Evolutionary conservation across 2,797 vertebrate genomes (phyloP).

Genomic region (Gephyroberyx darwinii): DNA sequence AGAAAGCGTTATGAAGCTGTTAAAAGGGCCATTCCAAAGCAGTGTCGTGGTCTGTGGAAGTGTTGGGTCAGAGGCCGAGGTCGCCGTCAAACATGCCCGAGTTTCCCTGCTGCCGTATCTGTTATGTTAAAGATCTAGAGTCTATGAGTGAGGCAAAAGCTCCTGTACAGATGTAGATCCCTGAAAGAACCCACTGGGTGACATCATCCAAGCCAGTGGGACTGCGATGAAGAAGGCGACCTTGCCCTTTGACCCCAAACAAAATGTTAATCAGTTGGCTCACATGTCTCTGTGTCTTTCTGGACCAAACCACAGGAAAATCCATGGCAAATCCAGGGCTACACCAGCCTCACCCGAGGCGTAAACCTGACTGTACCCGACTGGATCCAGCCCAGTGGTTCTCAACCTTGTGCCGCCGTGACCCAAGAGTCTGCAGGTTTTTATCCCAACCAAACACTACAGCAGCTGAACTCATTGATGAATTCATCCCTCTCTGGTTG

Average conservation of each 20-base stretch:
- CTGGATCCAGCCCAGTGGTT: background rate
- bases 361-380: background rate
- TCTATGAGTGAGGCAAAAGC: too few species aligned
- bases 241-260: conserved; percentile 63
- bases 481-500: too few species aligned
- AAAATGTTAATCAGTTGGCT: conserved; percentile 40
- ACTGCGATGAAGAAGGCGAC: conserved; percentile 41
- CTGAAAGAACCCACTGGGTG: background rate
- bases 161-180: too few species aligned
- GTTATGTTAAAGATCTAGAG: background rate
- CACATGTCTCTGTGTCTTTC: conserved; percentile 70
- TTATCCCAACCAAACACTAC: background rate
- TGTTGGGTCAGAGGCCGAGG: conserved; percentile 52
- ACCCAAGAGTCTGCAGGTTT: too few species aligned
- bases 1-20: conserved; percentile 38
- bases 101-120: background rate
- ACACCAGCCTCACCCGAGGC: background rate
- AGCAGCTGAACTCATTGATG: background rate
- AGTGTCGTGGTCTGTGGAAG: conserved; percentile 69
- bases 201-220: background rate
- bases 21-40: conserved; percentile 67
- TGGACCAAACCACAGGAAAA: conserved; percentile 2
- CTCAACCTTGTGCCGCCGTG: background rate
- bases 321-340: background rate
- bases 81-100: conserved; percentile 33